Base-by-base conservation (phyloP, 1,140 invertebrate genomes). In the Antheraea pernyi region DNA sequence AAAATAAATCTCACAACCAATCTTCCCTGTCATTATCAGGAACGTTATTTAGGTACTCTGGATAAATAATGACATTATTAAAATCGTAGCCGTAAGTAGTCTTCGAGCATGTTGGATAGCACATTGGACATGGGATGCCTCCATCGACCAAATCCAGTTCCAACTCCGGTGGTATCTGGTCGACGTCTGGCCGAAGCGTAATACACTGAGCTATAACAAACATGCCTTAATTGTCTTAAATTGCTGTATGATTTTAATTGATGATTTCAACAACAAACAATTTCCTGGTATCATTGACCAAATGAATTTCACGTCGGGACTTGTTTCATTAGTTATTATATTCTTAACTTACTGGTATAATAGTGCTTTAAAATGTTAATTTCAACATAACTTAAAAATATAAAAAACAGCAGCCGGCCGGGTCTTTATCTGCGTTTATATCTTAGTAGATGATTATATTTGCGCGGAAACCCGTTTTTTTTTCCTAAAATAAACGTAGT, bases 61-160 rank as follows among this genome's bases (percentile, higher is more conserved):
- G 85, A 60, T 84, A 88, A 13, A 92, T 86, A 30, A 83, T 76
- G 60, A 89, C 79, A 61, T 89, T 86, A 46, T 79, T 84, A 60
- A 86, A 89, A 42, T 89, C 86, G 39, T 88, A 93, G 70, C 69
- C 84, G 63, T 91, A 92, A 0, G 82, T 74, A 30, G 86, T 91
- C 69, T 91, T 92, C 8, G 86, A 90, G 68, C 89, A 92, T 13
- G 84, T 86, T 0, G 90, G 90, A 39, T 86, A 84, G 65, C 90
- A 92, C 88, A 90, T 88, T 0, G 86, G 88, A 46, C 90, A 92
- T 36, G 70, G 60, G 11, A 92, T 83, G 0, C 88, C 88, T 8
- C 90, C 88, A 18, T 74, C 79, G 1, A 85, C 84, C 30, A 81
- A 68, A 7, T 90, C 83, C 62, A 91, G 67, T 61, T 92, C 89